A percentile compares a stretch with the other conserved stretches of the same genome.
Evolutionary conservation across 2,888 invertebrate species (phyloP).

Genomic region (Meghimatium bilineatum): DNA sequence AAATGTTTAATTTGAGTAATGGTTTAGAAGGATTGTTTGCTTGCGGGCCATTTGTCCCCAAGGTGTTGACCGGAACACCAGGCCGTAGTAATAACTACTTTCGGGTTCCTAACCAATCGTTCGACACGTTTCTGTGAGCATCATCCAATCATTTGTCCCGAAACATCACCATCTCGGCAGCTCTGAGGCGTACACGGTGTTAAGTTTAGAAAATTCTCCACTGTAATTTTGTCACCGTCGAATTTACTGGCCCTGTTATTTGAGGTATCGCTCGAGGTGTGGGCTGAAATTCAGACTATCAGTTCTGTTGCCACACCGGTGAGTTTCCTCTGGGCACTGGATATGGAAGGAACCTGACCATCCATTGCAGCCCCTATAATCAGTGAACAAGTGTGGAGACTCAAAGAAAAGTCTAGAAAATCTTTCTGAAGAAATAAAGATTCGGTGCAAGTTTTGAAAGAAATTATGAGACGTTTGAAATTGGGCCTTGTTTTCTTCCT

Average conservation of each 20-base stretch:
- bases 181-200: conserved; percentile 1
- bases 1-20: neutral
- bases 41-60: conserved; percentile 4
- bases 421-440: no score
- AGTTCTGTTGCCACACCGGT: neutral
- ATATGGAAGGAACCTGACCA: no score
- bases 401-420: no score
- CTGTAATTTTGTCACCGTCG: conserved; percentile 6
- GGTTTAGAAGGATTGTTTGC: neutral
- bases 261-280: conserved; percentile 7
- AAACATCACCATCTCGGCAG: conserved; percentile 20
- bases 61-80: conserved; percentile 1
- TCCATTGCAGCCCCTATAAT: no score
- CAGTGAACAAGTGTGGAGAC: no score
- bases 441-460: no score
- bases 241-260: conserved; percentile 10
- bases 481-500: no score
- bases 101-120: neutral
- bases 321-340: neutral
- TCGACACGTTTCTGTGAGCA: neutral
- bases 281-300: neutral
- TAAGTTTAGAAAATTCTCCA: neutral
- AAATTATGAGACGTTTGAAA: no score
- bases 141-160: conserved; percentile 13
- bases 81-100: conserved; percentile 1